Evolutionary conservation across 2,113 vertebrate genomes (phyloP).

Genomic region (Falco punctatus): DNA sequence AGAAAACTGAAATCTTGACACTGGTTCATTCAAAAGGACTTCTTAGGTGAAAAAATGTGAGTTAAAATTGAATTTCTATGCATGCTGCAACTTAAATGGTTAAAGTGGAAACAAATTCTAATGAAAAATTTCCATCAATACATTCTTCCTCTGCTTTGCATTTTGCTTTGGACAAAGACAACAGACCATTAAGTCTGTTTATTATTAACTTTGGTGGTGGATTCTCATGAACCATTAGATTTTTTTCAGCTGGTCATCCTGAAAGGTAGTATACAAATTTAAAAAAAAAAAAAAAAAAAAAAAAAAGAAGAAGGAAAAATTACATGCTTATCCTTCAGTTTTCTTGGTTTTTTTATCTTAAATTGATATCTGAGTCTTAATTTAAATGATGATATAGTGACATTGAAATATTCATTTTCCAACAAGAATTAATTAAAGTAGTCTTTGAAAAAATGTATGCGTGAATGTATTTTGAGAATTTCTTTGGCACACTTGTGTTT

Average conservation of each 20-base stretch:
- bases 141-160: background rate
- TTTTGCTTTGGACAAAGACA: background rate
- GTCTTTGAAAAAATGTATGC: constrained; percentile 59
- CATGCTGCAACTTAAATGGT: background rate
- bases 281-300: background rate
- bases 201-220: background rate
- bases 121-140: background rate
- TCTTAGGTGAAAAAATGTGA: background rate
- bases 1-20: background rate
- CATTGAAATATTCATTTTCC: constrained; percentile 30
- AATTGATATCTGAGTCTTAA: constrained; percentile 14
- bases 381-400: background rate
- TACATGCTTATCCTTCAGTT: background rate
- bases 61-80: background rate
- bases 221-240: background rate
- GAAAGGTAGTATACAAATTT: background rate
- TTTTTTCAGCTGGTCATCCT: background rate
- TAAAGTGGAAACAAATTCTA: background rate
- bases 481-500: constrained; percentile 63
- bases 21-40: background rate
- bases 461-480: constrained; percentile 66
- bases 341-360: constrained; percentile 34
- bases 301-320: background rate
- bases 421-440: constrained; percentile 68
- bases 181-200: background rate